A percentile compares a stretch with the other conserved stretches of the same genome.
Conservation (phyloP, 2,797 vertebrate genomes). For the Lagorchestes hirsutus region DNA sequence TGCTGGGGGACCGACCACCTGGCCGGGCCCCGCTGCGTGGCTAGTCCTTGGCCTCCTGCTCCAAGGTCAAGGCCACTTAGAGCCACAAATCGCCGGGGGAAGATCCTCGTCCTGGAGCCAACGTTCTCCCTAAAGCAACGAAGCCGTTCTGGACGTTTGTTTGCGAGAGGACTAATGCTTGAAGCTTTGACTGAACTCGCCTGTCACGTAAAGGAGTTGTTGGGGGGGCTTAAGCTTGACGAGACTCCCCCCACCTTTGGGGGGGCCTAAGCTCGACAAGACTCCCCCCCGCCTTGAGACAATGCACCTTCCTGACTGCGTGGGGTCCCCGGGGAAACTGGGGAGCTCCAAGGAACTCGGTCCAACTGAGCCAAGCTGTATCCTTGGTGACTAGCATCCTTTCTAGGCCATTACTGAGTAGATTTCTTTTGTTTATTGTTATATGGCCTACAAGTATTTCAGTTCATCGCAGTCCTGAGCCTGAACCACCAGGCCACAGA, state of each 20-base stretch:
- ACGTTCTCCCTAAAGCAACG: background rate
- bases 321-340: background rate
- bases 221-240: background rate
- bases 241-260: too few relatives aligned
- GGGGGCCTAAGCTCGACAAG: background rate
- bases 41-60: background rate
- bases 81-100: accelerated
- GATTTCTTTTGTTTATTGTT: background rate
- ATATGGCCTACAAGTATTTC: background rate
- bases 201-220: background rate
- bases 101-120: background rate
- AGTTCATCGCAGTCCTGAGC: background rate
- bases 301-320: background rate
- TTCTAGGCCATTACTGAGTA: background rate
- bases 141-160: background rate
- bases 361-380: background rate
- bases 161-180: background rate
- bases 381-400: background rate
- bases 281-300: background rate
- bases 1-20: background rate
- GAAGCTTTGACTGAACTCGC: background rate
- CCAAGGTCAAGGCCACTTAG: background rate
- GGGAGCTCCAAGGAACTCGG: background rate
- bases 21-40: background rate
- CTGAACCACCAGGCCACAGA: background rate